Conservation (phyloP, 2,113 vertebrate species). For the Lepidiolamprologus cunningtoni region DNA sequence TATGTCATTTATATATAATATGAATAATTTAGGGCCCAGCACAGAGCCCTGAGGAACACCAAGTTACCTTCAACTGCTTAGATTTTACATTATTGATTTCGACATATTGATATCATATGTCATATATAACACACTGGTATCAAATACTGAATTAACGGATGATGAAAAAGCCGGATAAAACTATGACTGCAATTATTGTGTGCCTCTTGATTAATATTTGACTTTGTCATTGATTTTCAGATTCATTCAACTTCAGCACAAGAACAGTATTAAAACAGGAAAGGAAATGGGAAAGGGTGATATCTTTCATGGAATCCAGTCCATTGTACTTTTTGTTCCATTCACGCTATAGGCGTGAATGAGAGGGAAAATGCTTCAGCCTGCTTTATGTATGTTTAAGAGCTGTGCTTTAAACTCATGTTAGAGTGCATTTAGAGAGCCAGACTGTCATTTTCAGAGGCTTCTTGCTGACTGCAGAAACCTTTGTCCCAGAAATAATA, state of each 20-base stretch:
- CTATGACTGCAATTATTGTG: background rate
- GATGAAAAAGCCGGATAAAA: background rate
- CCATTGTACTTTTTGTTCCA: background rate
- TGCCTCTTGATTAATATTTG: background rate
- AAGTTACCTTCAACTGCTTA: too few species aligned
- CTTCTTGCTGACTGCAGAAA: background rate
- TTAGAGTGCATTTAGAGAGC: background rate
- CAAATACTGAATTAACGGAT: background rate
- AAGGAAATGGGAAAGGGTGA: background rate
- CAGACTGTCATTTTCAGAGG: background rate
- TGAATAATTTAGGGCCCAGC: too few species aligned
- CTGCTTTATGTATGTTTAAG: background rate
- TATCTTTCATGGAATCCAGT: background rate
- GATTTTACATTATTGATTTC: too few species aligned
- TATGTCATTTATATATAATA: too few species aligned
- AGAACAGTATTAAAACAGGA: fast-evolving
- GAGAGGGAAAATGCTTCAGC: background rate
- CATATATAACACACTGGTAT: background rate
- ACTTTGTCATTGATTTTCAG: background rate
- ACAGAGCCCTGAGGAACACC: too few species aligned
- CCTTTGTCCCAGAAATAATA: slow-evolving; percentile 31
- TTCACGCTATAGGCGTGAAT: background rate
- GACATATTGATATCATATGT: background rate
- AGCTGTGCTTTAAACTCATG: background rate
- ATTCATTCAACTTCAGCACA: background rate